phyloP scores from a whole-genome alignment of 2,113 vertebrate species.

The Catharus bicknelli region DNA sequence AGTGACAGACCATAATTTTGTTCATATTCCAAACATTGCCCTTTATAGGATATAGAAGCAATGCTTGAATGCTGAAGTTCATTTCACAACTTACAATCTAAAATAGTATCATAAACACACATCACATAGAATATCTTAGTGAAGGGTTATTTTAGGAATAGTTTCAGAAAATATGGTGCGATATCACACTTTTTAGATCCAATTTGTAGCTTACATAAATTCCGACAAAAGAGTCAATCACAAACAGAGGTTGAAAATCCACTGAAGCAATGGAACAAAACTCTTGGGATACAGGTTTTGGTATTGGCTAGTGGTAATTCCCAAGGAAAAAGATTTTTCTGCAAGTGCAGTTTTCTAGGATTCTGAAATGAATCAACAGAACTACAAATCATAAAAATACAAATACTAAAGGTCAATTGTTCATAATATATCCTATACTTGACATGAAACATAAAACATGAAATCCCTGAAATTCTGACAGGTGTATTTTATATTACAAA shows the following conservation, averaged over 20 bases:
- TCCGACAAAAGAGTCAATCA: neutral
- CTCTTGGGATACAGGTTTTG: neutral
- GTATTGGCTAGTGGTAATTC: neutral
- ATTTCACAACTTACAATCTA: neutral
- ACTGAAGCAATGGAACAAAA: neutral
- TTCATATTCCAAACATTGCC: constrained; percentile 55
- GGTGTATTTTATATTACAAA: neutral
- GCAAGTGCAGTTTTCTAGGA: neutral
- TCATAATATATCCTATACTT: neutral
- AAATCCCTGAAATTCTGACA: neutral
- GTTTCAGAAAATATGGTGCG: neutral
- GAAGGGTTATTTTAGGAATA: constrained; percentile 21
- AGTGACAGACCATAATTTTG: constrained; percentile 66
- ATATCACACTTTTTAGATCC: neutral
- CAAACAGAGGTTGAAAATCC: neutral
- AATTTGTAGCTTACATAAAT: neutral
- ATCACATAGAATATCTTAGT: neutral
- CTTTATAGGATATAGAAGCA: constrained; percentile 41
- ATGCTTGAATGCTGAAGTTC: neutral
- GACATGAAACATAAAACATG: neutral
- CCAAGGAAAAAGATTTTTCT: neutral
- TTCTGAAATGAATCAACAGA: neutral
- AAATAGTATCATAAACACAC: neutral
- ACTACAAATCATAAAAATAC: neutral
- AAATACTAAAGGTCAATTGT: neutral